These are phyloP conservation scores for Hydrozoanthus gracilis DNA, from an alignment of 92 coral and sea anemone genomes.

Conservation along the genomic window DNA sequence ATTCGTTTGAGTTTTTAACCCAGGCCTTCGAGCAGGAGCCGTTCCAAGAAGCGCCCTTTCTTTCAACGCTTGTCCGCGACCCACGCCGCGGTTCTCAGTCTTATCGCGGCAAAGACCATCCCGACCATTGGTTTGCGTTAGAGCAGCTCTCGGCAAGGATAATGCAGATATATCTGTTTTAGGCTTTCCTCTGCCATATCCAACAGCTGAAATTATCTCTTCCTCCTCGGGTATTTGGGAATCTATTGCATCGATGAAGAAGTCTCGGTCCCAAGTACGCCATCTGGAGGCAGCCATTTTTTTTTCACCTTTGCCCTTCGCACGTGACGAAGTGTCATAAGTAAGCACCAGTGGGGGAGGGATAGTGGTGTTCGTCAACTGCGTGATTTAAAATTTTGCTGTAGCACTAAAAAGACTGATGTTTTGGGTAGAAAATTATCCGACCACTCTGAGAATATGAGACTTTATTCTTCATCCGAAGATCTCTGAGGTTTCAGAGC, in stretches of 20 bases:
- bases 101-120: neutral
- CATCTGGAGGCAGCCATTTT: conserved; percentile 64
- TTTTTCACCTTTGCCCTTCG: conserved; percentile 3
- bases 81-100: conserved; percentile 1
- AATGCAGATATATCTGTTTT: conserved; percentile 52
- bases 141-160: conserved; percentile 65
- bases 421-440: too few species aligned
- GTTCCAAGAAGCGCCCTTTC: conserved; percentile 64
- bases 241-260: conserved; percentile 57
- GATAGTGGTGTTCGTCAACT: too few species aligned
- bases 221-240: conserved; percentile 64
- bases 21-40: conserved; percentile 65
- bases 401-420: too few species aligned
- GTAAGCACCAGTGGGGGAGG: neutral
- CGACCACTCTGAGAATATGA: too few species aligned
- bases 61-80: conserved; percentile 63
- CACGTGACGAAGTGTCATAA: neutral
- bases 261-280: conserved; percentile 72
- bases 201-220: conserved; percentile 65
- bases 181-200: conserved; percentile 69
- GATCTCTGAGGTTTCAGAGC: too few species aligned
- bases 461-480: too few species aligned
- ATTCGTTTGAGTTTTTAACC: conserved; percentile 29
- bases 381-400: too few species aligned
- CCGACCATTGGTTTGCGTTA: conserved; percentile 45